These are phyloP conservation scores for Leontopithecus rosalia DNA, from an alignment of 2,797 vertebrate species.

Conservation along the genomic window DNA sequence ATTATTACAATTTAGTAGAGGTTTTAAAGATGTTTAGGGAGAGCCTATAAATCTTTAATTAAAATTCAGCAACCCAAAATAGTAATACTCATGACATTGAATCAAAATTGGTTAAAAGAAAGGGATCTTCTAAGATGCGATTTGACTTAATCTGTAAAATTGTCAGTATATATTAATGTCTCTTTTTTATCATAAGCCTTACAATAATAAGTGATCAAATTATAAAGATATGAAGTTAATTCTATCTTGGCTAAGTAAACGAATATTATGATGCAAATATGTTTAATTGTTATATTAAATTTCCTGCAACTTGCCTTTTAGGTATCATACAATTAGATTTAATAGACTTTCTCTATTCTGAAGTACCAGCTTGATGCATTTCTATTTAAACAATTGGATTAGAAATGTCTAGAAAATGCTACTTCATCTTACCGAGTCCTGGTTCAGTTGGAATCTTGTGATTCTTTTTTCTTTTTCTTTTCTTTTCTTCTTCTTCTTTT, in stretches of 20 bases:
- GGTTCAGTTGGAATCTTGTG: not conserved
- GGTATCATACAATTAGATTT: not conserved
- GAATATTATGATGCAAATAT: not conserved
- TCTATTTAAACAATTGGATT: not conserved
- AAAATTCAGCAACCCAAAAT: not conserved
- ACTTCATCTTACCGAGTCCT: not conserved
- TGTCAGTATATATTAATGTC: not conserved
- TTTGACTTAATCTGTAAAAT: not conserved
- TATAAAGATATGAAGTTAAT: not conserved
- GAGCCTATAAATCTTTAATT: not conserved
- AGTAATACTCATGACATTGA: not conserved
- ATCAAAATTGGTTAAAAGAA: not conserved
- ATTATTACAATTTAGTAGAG: not conserved
- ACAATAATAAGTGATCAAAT: not conserved
- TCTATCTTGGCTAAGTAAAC: not conserved
- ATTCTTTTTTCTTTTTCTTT: not conserved
- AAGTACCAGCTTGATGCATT: not conserved
- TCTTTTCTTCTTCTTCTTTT: not conserved
- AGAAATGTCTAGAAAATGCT: not conserved
- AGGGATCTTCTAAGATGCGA: not conserved
- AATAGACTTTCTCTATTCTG: not conserved
- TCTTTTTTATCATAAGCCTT: not conserved
- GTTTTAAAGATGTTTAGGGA: not conserved
- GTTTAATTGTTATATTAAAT: not conserved
- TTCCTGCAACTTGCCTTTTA: not conserved